Conservation (phyloP, 2,113 vertebrate species). For the Bubo bubo region DNA sequence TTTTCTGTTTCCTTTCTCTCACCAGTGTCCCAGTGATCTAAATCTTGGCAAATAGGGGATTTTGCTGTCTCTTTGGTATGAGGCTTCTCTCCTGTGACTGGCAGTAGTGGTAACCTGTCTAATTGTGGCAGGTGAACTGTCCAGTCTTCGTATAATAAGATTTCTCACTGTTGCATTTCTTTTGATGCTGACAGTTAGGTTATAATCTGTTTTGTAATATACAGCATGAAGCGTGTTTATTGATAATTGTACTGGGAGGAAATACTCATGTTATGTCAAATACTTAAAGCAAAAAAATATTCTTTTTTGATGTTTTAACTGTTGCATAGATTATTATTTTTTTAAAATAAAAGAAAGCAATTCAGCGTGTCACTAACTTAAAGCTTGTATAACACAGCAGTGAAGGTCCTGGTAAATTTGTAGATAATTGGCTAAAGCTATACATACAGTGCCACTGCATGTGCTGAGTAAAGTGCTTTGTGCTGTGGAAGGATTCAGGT, state of each 20-base stretch:
- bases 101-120: background rate
- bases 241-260: background rate
- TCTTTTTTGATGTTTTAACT: background rate
- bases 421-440: background rate
- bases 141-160: background rate
- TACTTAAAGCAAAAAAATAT: background rate
- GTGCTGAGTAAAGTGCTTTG: background rate
- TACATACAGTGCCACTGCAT: background rate
- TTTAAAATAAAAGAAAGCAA: background rate
- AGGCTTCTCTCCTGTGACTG: background rate
- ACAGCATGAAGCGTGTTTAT: background rate
- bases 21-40: background rate
- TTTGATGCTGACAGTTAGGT: background rate
- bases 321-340: background rate
- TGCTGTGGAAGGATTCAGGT: background rate
- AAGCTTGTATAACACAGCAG: background rate
- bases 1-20: background rate
- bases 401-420: background rate
- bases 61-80: background rate
- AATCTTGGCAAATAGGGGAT: background rate
- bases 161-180: background rate
- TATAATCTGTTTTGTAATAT: background rate
- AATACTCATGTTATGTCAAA: background rate
- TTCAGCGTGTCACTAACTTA: background rate
- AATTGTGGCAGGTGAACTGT: background rate